phyloP scores from a whole-genome alignment of 2,113 vertebrate species.

The Haemorhous mexicanus region DNA sequence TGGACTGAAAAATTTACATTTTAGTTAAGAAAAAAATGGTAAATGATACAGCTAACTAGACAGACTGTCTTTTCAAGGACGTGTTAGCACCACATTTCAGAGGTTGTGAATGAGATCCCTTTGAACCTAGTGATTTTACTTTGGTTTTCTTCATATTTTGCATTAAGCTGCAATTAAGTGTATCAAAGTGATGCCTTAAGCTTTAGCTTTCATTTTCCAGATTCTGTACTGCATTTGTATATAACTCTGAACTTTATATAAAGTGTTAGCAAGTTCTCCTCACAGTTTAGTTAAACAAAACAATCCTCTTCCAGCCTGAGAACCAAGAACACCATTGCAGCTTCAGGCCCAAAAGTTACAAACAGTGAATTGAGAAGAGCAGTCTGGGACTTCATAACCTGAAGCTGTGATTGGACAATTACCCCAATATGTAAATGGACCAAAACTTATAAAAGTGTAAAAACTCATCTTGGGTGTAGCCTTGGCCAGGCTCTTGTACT shows the following conservation, averaged over 20 bases:
- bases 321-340: not conserved
- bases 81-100: not conserved
- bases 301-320: not conserved
- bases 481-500: accelerated
- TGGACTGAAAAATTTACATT: not conserved
- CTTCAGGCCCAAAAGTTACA: not conserved
- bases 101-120: not conserved
- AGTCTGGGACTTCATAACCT: not conserved
- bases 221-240: too few relatives aligned
- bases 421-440: not conserved
- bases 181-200: not conserved
- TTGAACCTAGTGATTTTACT: not conserved
- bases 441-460: not conserved
- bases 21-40: not conserved
- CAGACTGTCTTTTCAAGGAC: not conserved
- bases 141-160: not conserved
- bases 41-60: not conserved
- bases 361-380: not conserved
- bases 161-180: not conserved
- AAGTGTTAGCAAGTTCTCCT: not conserved
- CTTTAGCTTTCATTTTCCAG: not conserved
- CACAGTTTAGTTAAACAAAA: not conserved
- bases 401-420: not conserved
- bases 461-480: not conserved
- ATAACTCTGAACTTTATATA: not conserved